Base-by-base conservation (phyloP, 1,140 invertebrate species). In the Drosophila nebulosa region DNA sequence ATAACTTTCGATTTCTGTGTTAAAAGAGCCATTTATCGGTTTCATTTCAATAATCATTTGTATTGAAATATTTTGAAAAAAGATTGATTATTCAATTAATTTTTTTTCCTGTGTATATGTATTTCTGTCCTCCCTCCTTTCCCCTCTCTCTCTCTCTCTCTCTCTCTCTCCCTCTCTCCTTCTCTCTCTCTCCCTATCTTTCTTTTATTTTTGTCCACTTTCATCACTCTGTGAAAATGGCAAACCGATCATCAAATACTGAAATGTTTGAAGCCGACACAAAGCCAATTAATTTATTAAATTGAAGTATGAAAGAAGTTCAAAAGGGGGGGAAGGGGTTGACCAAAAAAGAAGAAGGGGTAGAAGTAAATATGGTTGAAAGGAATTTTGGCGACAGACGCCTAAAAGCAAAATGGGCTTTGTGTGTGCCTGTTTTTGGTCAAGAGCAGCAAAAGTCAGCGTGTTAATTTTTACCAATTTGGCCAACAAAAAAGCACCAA, bases 251-350 rank as follows among this genome's bases (percentile, higher is more conserved):
- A 64, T 58, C 68, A 67, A 77, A 75, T 69, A 50, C 58, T 51
- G 63, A 69, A 69, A 46, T 46, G 39, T 46, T 67, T 65, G 57
- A 60, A 84, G 72, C 71, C 83, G 88, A 75, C 76, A 74, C 78
- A 89, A 80, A 90, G 89, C 89, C 89, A 90, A 90, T 90, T 90
- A 90, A 90, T 90, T 90, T 90, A 90, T 90, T 90, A 90, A 90
- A 90, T 90, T 90, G 89, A 90, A 85, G 89, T 88, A 90, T 90
- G 84, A 81, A 58, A 57, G 69, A 78, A 46, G 39, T 46, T 16
- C 57, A n/a, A 55, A 21, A 12, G 24, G 27, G n/a, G 46, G 53
- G 12, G 9, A 42, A 42, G 39, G 35, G 35, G 35, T 36, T 10
- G 12, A 18, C 39, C 14, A 42, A 18, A 2, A 10, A 10, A 7